A percentile compares a stretch with the other conserved stretches of the same genome.
phyloP scores from a whole-genome alignment of 2,888 invertebrate genomes.

The Tenthredo amoena region DNA sequence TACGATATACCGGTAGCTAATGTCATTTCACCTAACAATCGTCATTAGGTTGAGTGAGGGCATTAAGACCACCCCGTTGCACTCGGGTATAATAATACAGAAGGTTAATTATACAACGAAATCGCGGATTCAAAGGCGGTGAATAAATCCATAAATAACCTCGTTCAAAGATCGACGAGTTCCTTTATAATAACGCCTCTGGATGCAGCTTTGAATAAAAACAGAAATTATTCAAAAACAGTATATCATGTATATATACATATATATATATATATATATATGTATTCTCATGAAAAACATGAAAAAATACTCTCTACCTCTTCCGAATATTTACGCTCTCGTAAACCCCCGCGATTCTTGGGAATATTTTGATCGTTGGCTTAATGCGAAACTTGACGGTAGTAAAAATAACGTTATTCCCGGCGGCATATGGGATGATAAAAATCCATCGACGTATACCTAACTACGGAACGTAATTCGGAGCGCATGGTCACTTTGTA shows the following conservation, averaged over 20 bases:
- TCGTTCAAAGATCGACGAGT: neutral
- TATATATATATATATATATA: too few species aligned
- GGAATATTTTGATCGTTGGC: neutral
- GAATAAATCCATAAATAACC: neutral
- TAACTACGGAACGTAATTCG: slow-evolving; percentile 57
- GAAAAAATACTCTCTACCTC: neutral
- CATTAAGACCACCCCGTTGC: neutral
- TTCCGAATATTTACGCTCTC: slow-evolving; percentile 2
- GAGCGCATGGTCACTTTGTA: slow-evolving; percentile 8
- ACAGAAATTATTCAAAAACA: neutral
- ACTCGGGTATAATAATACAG: neutral
- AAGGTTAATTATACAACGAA: neutral
- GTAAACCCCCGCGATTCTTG: neutral
- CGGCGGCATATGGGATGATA: slow-evolving; percentile 66
- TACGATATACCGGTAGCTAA: neutral
- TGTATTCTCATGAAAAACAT: neutral
- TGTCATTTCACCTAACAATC: neutral
- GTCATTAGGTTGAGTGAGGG: neutral
- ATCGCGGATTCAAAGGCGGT: neutral
- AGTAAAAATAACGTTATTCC: neutral
- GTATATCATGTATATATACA: neutral
- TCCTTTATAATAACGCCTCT: neutral
- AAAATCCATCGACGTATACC: slow-evolving; percentile 66
- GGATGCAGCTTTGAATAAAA: neutral
- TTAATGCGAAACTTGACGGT: neutral